These are phyloP conservation scores for Hermetia illucens DNA, from an alignment of 1,140 invertebrate species.

Conservation along the genomic window DNA sequence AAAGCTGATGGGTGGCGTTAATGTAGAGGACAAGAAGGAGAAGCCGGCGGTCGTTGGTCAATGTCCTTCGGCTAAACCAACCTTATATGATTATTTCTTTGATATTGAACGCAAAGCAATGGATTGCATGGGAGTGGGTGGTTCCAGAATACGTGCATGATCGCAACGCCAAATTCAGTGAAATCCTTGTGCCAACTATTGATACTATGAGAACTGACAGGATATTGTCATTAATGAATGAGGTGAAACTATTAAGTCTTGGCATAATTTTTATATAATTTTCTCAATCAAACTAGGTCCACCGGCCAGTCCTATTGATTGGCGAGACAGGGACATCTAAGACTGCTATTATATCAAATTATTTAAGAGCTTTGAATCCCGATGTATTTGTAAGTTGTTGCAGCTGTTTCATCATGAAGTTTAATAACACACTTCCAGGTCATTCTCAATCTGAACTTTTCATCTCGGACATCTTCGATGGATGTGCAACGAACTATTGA, in stretches of 20 bases:
- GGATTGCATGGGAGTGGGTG: slow-evolving; percentile 73
- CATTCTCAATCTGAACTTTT: slow-evolving; percentile 76
- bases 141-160: slow-evolving; percentile 64
- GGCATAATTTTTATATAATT: too few relatives aligned
- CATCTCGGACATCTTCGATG: slow-evolving; percentile 73
- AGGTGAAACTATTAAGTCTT: slow-evolving; percentile 39
- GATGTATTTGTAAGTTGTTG: slow-evolving; percentile 48
- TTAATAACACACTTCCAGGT: slow-evolving; percentile 29
- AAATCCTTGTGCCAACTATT: slow-evolving; percentile 78
- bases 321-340: slow-evolving; percentile 86
- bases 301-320: slow-evolving; percentile 64
- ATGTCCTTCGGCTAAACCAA: slow-evolving; percentile 43
- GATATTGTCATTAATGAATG: slow-evolving; percentile 63
- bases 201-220: slow-evolving; percentile 70
- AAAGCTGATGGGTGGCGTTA: slow-evolving; percentile 51
- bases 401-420: slow-evolving; percentile 2
- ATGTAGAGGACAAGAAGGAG: slow-evolving; percentile 43
- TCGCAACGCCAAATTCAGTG: slow-evolving; percentile 49
- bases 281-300: slow-evolving; percentile 32
- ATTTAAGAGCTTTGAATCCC: slow-evolving; percentile 51
- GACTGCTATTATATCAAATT: slow-evolving; percentile 73
- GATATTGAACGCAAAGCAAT: slow-evolving; percentile 49
- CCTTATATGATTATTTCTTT: slow-evolving; percentile 70
- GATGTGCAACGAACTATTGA: slow-evolving; percentile 79
- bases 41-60: slow-evolving; percentile 48